Evolutionary conservation across 2,797 vertebrate genomes (phyloP), one percentile per base, ranked within the genome.

Genomic region (Phoebastria nigripes): DNA sequence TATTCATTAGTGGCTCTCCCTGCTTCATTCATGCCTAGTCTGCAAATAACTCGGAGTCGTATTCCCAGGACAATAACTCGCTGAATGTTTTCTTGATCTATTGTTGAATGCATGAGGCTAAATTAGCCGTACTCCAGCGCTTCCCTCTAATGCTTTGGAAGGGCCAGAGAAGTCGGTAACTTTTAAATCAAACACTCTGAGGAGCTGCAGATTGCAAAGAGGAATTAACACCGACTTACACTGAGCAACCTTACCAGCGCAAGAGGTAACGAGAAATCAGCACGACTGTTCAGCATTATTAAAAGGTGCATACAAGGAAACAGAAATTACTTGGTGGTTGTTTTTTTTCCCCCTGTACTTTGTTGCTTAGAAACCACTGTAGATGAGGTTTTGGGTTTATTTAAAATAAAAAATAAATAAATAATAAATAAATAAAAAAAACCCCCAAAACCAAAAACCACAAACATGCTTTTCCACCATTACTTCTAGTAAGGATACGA

Each of bases 201-300:
- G 73, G 49, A 81, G 46, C 58, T 7, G 52, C 61, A 20, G 62
- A 9, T 4, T 11, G 55, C 31, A 13, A 4, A 19, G 81, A 67
- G 39, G 74, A 79, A 66, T 54, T 21, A 24, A 3, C 37, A 15
- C 25, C 21, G 3, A 9, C 8, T n/a, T 9, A 4, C 56, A 2
- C 15, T 0, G 0, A 59, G 26, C 80, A 18, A 14, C 69, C 47
- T 58, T 9, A 16, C 39, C 37, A 37, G 37, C 37, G 37, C 37
- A 9, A 37, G 37, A 37, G 37, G 37, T 37, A 37, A 14, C 85
- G 42, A 19, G 55, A 5, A 54, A 18, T 8, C 92, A 13, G 56
- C 14, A 2, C 1, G 0, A 1, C 5, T 2, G 22, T 3, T 73
- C 2, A 18, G 54, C 26, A 0, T 1, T 12, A 3, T 10, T 31